Conservation (phyloP, 2,797 vertebrate species). For the Crocodylus rhombifer region DNA sequence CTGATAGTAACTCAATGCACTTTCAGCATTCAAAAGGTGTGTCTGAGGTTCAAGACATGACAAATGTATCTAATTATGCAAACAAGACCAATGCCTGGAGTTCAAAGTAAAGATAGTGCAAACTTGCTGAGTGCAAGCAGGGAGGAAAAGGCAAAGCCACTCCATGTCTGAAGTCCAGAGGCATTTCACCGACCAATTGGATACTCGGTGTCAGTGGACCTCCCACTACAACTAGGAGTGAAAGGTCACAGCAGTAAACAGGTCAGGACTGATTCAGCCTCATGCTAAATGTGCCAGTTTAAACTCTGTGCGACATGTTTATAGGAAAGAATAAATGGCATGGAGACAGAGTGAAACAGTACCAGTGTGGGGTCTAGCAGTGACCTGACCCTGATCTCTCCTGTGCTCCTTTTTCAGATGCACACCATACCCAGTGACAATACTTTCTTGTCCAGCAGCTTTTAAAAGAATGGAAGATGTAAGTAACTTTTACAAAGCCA, state of each 20-base stretch:
- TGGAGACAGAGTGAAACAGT: neutral
- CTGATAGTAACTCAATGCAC: neutral
- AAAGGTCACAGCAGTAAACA: neutral
- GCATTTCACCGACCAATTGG: neutral
- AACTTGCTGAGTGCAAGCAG: neutral
- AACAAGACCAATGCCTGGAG: neutral
- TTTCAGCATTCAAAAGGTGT: neutral
- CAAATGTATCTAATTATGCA: neutral
- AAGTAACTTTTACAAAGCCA: neutral
- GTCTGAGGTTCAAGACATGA: too few relatives aligned
- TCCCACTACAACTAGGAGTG: neutral
- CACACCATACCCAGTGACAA: neutral
- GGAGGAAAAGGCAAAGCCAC: neutral
- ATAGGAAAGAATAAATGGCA: neutral
- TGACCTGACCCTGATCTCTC: neutral
- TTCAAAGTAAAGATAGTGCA: neutral
- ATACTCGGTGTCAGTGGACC: neutral
- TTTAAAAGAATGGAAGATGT: neutral
- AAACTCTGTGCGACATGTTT: fast-evolving
- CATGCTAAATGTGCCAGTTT: neutral
- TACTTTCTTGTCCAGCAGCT: neutral
- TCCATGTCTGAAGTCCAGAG: neutral
- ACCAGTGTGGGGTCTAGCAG: neutral
- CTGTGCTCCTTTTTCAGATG: neutral
- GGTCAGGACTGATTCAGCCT: neutral